Base-by-base conservation (phyloP, 2,113 vertebrate genomes). In the Ivindomyrus marchei region DNA sequence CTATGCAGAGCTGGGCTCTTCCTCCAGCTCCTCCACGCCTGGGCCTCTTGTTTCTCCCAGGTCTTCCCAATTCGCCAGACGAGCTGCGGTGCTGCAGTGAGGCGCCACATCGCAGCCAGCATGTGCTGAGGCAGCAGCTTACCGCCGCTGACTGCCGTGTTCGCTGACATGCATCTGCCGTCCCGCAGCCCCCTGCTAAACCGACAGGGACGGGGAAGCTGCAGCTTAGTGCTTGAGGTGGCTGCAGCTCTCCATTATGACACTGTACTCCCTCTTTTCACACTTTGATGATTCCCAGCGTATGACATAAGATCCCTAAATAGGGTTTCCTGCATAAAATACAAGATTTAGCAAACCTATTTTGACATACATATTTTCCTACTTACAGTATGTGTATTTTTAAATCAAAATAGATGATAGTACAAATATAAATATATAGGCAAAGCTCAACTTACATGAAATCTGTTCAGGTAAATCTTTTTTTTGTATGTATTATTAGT, bases 61-160 rank as follows among this genome's bases (percentile, higher is more conserved):
- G 93, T 95, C 95, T 94, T 94, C 94, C 95, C 93, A 94, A 94
- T 94, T 91, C 94, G 94, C 94, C 91, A 94, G 94, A 94, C 94
- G 94, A 94, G 94, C 93, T 94, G 93, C 91, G 93, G 21, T 50
- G 92, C 93, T 90, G 93, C 91, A 94, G 93, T 91, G 92, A 24
- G 91, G 93, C 86, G 91, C 91, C 91, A 90, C 89, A 89, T 74
- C 10, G 93, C 92, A 91, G 92, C 92, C 80, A 13, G 2, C 42
- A 92, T 92, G 92, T 94, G 95, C 95, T 96, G 95, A 95, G 94
- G 80, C 94, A 94, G 95, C 95, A 95, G 92, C 91, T 95, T 94
- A 94, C 94, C 91, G 0, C 0, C 90, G 92, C 94, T 92, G 93
- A 89, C 94, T 93, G 93, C 93, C 92, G 93, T 93, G 93, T 91